Conservation (phyloP, 2,888 invertebrate genomes). For the Pedicia rivosa region DNA sequence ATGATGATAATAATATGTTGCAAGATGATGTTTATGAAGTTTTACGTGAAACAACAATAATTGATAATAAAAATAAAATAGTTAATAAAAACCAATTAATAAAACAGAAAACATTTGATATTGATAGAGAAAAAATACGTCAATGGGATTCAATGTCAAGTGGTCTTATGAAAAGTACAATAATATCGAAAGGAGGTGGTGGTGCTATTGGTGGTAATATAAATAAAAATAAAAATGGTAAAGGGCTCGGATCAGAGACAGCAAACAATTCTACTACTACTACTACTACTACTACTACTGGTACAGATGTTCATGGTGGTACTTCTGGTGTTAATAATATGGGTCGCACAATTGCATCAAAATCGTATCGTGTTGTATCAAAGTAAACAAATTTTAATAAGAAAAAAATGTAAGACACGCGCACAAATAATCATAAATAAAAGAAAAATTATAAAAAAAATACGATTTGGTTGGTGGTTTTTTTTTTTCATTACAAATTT, state of each 20-base stretch:
- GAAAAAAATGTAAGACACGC: too few relatives aligned
- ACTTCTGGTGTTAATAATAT: constrained; percentile 16
- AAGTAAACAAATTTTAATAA: neutral
- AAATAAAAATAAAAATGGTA: constrained; percentile 23
- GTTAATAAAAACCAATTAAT: too few relatives aligned
- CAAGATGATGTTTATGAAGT: constrained; percentile 29
- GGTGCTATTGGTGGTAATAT: constrained; percentile 3
- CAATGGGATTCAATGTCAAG: constrained; percentile 85
- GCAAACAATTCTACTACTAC: too few relatives aligned
- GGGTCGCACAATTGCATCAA: constrained; percentile 8
- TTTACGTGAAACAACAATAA: constrained; percentile 24
- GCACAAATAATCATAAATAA: neutral
- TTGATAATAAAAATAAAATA: too few relatives aligned
- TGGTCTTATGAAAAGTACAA: constrained; percentile 45
- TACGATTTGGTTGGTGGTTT: neutral
- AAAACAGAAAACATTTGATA: constrained; percentile 38
- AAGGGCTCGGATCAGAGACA: constrained; percentile 15
- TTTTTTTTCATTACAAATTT: constrained; percentile 1
- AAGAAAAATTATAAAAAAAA: constrained; percentile 1
- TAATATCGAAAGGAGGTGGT: too few relatives aligned
- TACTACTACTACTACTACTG: constrained; percentile 1
- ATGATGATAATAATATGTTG: constrained; percentile 9
- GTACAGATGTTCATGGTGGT: constrained; percentile 5
- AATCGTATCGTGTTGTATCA: constrained; percentile 5
- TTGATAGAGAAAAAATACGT: constrained; percentile 71